Evolutionary conservation across 1,140 invertebrate genomes (phyloP).

Genomic region (Bradynema listronoti): DNA sequence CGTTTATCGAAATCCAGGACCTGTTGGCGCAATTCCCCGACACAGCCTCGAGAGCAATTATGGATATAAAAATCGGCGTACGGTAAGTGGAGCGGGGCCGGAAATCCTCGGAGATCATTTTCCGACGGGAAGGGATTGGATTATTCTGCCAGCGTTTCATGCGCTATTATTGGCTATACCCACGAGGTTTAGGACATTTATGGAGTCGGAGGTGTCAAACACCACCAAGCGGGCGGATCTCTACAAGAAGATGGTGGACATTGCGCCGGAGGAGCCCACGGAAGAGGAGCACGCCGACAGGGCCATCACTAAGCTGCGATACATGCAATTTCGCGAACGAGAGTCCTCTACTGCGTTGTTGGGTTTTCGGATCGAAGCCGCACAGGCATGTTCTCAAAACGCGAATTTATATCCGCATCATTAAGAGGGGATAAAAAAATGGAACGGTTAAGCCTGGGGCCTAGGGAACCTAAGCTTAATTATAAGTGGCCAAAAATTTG

Average conservation of each 20-base stretch:
- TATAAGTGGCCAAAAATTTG: too few relatives aligned
- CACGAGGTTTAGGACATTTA: slow-evolving; percentile 68
- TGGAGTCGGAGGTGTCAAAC: slow-evolving; percentile 85
- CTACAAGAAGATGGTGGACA: slow-evolving; percentile 96
- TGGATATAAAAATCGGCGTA: slow-evolving; percentile 86
- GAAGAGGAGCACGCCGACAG: slow-evolving; percentile 78
- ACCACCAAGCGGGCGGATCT: slow-evolving; percentile 74
- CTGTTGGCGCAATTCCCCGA: slow-evolving; percentile 75
- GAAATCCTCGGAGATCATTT: background rate
- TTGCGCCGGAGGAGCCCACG: slow-evolving; percentile 79
- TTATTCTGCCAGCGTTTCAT: slow-evolving; percentile 3
- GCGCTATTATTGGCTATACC: background rate
- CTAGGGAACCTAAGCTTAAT: too few relatives aligned
- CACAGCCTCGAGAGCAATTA: slow-evolving; percentile 68
- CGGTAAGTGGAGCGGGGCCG: slow-evolving; percentile 57
- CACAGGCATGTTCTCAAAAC: slow-evolving; percentile 66
- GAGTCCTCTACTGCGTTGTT: slow-evolving; percentile 88
- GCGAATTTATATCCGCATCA: background rate
- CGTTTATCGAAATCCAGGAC: slow-evolving; percentile 82
- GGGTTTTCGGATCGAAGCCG: slow-evolving; percentile 90
- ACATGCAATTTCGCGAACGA: slow-evolving; percentile 77
- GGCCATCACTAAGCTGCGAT: slow-evolving; percentile 65
- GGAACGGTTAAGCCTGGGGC: too few relatives aligned
- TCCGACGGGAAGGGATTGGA: background rate
- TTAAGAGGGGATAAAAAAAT: background rate